Base-by-base conservation (phyloP, 37 sponge, comb jelly and placozoan genomes). In the Haliclona indistincta region DNA sequence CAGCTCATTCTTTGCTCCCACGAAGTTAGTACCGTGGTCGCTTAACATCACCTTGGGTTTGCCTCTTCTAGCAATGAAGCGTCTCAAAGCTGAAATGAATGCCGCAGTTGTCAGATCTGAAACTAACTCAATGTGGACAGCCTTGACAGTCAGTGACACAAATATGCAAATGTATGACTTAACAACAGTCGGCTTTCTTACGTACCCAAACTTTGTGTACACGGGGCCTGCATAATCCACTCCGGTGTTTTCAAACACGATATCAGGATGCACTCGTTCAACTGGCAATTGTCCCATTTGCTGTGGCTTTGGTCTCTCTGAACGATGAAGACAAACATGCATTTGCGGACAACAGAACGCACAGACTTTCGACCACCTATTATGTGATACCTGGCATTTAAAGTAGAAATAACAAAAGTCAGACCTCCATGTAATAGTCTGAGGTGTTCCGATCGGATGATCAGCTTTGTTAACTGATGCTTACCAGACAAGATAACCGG, bases 191-290 rank as follows among this genome's bases (percentile, higher is more conserved):
- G 70, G 68, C 23, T 61, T 80, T 20, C 81, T 38, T 20, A 61
- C 64, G 38, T 54, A 35, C 2, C 70, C 79, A 56, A 38, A 38
- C 61, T 78, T 67, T 19, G 61, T 38, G 53, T 52, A 37, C 15
- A 80, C 4, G 11, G 81, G 73, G n/a, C 81, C 81, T 26, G 73
- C 73, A 62, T 71, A 80, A 32, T 80, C 73, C 17, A 80, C 81
- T 28, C 65, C 64, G 17, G 34, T 35, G 8, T 61, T 36, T 2
- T 58, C 62, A 42, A 74, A 74, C 4, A 61, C 75, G 4, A 28
- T 42, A 5, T 23, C 58, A 37, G 73, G 73, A 43, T 25, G 37
- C 17, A 77, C 53, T 43, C 53, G 25, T 29, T 77, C 65, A 38
- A 52, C 54, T n/a, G 77, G 66, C 33, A 75, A 43, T 1, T 60